These are phyloP conservation scores for Cephalopachus bancanus DNA, from an alignment of 2,797 vertebrate genomes.

Conservation along the genomic window DNA sequence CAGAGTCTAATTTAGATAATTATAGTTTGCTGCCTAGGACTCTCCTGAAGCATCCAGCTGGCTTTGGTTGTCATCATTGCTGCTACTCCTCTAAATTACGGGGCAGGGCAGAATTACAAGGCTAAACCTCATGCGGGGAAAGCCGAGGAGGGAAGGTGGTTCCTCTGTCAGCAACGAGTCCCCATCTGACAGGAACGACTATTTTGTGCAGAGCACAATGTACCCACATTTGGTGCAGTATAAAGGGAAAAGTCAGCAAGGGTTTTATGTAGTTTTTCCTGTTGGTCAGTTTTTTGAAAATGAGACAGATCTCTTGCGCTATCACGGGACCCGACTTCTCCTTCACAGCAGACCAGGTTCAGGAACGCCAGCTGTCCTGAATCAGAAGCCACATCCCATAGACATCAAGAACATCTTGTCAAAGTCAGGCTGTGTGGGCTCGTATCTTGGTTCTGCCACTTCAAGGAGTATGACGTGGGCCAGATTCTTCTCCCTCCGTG, in stretches of 20 bases:
- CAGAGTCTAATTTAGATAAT: slow-evolving; percentile 71
- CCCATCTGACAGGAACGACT: background rate
- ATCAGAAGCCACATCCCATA: fast-evolving
- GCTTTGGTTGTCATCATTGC: slow-evolving; percentile 48
- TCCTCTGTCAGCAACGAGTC: background rate
- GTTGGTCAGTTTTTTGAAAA: background rate
- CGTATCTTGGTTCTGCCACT: background rate
- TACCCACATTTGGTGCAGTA: background rate
- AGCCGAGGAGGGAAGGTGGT: fast-evolving
- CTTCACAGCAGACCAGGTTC: background rate
- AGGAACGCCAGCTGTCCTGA: background rate
- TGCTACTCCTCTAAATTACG: slow-evolving; percentile 61
- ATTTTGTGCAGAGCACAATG: background rate
- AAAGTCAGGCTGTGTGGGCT: background rate
- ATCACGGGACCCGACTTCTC: background rate
- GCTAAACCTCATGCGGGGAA: background rate
- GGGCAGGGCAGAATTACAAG: slow-evolving; percentile 41
- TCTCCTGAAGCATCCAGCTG: slow-evolving; percentile 48
- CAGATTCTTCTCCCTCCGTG: background rate
- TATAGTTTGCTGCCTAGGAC: slow-evolving; percentile 59
- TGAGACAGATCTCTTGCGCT: background rate
- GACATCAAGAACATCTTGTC: background rate
- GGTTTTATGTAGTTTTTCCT: background rate
- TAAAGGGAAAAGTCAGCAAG: background rate
- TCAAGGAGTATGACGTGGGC: background rate